These are phyloP conservation scores for Sarcophaga rosellei DNA, from an alignment of 2,888 invertebrate species.

Conservation along the genomic window DNA sequence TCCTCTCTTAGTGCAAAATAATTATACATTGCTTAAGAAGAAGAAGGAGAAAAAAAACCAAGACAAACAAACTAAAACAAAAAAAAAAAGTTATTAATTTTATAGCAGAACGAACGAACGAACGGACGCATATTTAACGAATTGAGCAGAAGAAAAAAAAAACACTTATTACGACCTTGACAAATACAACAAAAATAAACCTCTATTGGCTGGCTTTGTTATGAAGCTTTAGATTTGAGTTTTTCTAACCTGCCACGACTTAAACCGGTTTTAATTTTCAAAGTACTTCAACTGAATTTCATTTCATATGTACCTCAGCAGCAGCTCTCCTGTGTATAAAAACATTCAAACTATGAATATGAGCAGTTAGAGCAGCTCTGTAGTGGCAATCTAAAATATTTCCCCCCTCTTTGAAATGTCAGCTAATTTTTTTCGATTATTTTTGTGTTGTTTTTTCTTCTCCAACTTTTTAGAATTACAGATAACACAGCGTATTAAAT, in stretches of 20 bases:
- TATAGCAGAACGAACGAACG: conserved; percentile 42
- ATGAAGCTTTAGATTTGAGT: conserved; percentile 19
- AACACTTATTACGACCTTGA: conserved; percentile 46
- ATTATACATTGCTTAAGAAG: conserved; percentile 39
- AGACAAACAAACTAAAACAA: not conserved
- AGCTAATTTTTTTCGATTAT: conserved; percentile 25
- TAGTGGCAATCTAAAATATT: not conserved
- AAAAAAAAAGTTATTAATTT: conserved; percentile 14
- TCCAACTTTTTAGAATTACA: not conserved
- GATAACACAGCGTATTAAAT: conserved; percentile 25
- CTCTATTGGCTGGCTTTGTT: conserved; percentile 19
- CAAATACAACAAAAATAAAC: conserved; percentile 27
- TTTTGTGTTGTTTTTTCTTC: not conserved
- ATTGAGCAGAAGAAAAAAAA: too few species aligned
- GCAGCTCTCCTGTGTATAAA: not conserved
- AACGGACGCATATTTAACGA: conserved; percentile 12
- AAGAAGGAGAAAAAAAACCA: conserved; percentile 1
- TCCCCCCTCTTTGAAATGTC: conserved; percentile 18
- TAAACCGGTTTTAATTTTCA: conserved; percentile 48
- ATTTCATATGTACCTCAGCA: not conserved
- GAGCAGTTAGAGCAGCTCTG: not conserved
- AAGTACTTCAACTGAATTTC: conserved; percentile 46
- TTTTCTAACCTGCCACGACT: conserved; percentile 50
- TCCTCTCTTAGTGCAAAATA: conserved; percentile 17
- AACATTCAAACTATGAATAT: not conserved